These are phyloP conservation scores for Argyra leucocephala DNA, from an alignment of 2,888 invertebrate genomes.

Conservation along the genomic window DNA sequence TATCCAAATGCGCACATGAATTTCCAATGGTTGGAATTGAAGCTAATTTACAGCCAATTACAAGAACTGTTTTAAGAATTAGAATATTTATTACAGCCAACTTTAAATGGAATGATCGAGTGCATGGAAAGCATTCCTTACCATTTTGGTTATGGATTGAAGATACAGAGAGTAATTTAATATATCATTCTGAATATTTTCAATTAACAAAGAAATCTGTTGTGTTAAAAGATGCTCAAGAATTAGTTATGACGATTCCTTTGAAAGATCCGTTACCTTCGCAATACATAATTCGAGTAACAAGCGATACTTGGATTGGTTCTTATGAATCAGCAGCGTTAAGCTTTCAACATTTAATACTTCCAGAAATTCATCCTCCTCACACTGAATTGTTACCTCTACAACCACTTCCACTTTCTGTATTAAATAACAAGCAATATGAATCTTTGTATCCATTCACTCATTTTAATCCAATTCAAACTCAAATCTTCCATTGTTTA, in stretches of 20 bases:
- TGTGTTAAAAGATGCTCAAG: conserved; percentile 62
- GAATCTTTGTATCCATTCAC: conserved; percentile 80
- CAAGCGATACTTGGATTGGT: conserved; percentile 68
- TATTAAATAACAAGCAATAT: conserved; percentile 64
- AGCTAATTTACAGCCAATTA: conserved; percentile 86
- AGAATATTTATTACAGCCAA: conserved; percentile 67
- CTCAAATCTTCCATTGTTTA: conserved; percentile 92
- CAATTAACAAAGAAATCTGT: conserved; percentile 50
- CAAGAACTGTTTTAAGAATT: conserved; percentile 79
- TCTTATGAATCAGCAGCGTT: conserved; percentile 52
- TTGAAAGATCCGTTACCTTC: conserved; percentile 80
- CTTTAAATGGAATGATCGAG: conserved; percentile 77
- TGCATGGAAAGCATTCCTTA: conserved; percentile 80
- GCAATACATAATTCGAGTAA: conserved; percentile 81
- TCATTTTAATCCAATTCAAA: conserved; percentile 98
- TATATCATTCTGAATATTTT: conserved; percentile 93
- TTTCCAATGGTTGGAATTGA: conserved; percentile 78
- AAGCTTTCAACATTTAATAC: conserved; percentile 74
- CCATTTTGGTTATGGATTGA: conserved; percentile 98
- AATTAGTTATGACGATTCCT: conserved; percentile 90
- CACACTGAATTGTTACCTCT: conserved; percentile 87
- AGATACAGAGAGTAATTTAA: conserved; percentile 85
- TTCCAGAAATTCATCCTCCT: conserved; percentile 85
- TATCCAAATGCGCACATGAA: conserved; percentile 76
- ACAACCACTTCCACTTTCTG: conserved; percentile 78